Base-by-base conservation (phyloP, 2,113 vertebrate species). In the Calypte anna region DNA sequence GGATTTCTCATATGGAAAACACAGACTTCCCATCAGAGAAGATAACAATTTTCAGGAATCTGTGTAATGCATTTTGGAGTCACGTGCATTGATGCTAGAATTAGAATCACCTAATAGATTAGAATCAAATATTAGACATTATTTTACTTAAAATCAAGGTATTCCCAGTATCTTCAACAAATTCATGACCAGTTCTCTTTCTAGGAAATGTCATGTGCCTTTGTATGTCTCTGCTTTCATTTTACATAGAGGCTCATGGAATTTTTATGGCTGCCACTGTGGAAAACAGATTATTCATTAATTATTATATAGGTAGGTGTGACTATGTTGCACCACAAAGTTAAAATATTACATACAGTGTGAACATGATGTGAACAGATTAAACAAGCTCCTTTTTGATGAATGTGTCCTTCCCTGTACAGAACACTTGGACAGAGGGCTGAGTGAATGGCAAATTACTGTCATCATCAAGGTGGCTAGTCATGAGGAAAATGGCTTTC, bases 401-500 rank as follows among this genome's bases (percentile, higher is more conserved):
- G 51, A 82, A 92, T 69, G 55, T 72, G 31, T 73, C 94, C 79
- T 95, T 89, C 76, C 57, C 31, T 84, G 77, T 63, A 31, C 50
- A 78, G 88, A 82, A 83, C 88, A 44, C 91, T 68, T 4, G 59
- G 94, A 94, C 38, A 54, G 91, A 72, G 51, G 86, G 86, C 67
- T 61, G 48, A n/a, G 80, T 31, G 78, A 79, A 50, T 74, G 38
- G 74, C 64, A 96, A 91, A 95, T 82, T 74, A 73, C 48, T 57
- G 44, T 58, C 95, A 80, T 76, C 74, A 93, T 61, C 80, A 8
- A 12, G 46, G 82, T 83, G 90, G 82, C 70, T 92, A 64, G 77
- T 95, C 97, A 88, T 27, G 30, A 68, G 92, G 96, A 95, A 97
- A 97, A 93, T 70, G 85, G 55, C 81, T 96, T 96, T 94, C 83